Conservation (phyloP, 64 coral and sea anemone species). For the Stylophora pistillata region DNA sequence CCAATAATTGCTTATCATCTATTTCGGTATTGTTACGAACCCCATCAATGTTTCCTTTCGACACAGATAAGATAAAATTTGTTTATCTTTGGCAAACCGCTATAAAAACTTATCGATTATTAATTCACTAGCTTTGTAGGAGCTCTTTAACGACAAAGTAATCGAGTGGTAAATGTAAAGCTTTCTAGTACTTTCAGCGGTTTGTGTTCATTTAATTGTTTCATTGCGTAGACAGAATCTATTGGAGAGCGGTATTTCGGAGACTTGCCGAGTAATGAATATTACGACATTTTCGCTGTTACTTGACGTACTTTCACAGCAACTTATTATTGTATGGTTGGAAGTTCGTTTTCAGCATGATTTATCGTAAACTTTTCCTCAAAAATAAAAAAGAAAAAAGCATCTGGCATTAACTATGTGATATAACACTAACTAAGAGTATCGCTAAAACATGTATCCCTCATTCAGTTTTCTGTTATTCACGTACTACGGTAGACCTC, state of each 20-base stretch:
- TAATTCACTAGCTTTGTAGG: not conserved
- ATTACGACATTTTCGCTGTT: not conserved
- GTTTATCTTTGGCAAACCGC: not conserved
- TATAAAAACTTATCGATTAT: not conserved
- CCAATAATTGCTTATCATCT: not conserved
- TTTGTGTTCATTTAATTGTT: not conserved
- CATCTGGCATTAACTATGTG: too few species aligned
- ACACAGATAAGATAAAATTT: not conserved
- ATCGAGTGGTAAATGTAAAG: not conserved
- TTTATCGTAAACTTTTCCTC: too few species aligned
- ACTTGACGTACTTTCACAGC: too few species aligned
- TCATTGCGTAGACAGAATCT: not conserved
- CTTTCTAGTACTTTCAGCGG: not conserved
- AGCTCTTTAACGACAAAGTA: not conserved
- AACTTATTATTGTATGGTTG: too few species aligned
- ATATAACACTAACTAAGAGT: too few species aligned
- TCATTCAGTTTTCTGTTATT: too few species aligned
- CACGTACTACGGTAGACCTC: too few species aligned
- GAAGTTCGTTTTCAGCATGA: too few species aligned
- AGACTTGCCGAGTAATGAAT: not conserved
- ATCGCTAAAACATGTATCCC: too few species aligned
- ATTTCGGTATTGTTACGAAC: not conserved
- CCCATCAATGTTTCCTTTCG: not conserved
- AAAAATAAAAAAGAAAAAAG: too few species aligned
- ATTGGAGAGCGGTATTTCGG: not conserved